Conservation (phyloP, 2,888 invertebrate genomes). For the Ryuthela nishihirai region DNA sequence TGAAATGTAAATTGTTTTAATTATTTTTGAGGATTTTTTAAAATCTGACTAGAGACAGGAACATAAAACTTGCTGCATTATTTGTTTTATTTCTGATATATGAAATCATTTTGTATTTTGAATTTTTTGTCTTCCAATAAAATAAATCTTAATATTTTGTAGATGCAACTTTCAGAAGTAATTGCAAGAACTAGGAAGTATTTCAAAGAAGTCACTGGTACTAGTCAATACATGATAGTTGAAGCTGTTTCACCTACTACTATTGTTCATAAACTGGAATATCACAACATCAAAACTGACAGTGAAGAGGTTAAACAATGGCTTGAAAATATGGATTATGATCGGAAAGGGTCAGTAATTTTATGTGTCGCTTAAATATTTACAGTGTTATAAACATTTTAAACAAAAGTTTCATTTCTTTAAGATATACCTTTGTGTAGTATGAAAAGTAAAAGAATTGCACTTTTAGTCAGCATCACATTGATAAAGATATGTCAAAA, state of each 20-base stretch:
- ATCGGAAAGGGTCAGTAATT: constrained; percentile 95
- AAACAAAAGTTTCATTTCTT: too few species aligned
- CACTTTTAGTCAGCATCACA: too few species aligned
- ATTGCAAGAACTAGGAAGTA: constrained; percentile 92
- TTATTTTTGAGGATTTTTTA: not conserved
- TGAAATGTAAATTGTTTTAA: too few species aligned
- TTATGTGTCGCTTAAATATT: too few species aligned
- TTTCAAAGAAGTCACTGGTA: constrained; percentile 86
- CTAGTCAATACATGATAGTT: constrained; percentile 73
- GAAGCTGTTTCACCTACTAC: constrained; percentile 57
- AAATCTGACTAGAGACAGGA: constrained; percentile 1
- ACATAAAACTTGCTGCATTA: not conserved
- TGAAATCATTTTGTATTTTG: not conserved
- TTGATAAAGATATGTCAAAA: too few species aligned
- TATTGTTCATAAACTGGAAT: constrained; percentile 73
- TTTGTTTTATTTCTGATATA: not conserved
- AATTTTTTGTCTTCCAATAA: not conserved
- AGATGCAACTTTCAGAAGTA: constrained; percentile 96
- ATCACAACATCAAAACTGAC: constrained; percentile 69
- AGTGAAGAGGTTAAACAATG: constrained; percentile 75
- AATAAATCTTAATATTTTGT: constrained; percentile 45
- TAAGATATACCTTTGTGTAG: too few species aligned
- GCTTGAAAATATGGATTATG: constrained; percentile 84
- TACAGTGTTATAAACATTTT: too few species aligned
- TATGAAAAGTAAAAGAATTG: too few species aligned